Conservation (phyloP, 2,797 vertebrate genomes). For the Thunnus albacares region DNA sequence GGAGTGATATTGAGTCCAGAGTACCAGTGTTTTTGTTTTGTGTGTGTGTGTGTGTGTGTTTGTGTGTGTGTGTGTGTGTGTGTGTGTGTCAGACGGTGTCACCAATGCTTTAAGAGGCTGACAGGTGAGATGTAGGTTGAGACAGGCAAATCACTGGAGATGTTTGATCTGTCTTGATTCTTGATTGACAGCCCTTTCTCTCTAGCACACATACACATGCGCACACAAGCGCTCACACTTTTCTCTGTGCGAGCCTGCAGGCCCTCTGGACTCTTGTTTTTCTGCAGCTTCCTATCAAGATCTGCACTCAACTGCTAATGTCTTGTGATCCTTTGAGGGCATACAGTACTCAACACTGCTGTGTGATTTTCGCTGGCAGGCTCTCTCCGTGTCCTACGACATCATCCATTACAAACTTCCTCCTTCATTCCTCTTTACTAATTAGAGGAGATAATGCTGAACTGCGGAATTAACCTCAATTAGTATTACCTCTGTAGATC, state of each 20-base stretch:
- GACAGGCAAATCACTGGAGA: slow-evolving; percentile 42
- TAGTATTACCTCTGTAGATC: slow-evolving; percentile 68
- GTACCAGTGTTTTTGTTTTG: background rate
- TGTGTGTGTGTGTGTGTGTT: background rate
- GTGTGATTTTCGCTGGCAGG: slow-evolving; percentile 64
- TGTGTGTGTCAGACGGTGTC: slow-evolving; percentile 43
- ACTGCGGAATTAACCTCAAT: slow-evolving; percentile 81
- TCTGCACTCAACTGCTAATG: slow-evolving; percentile 77
- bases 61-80: slow-evolving; percentile 14
- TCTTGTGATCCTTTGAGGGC: slow-evolving; percentile 83
- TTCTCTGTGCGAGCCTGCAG: slow-evolving; percentile 25
- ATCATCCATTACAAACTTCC: slow-evolving; percentile 71
- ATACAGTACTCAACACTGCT: slow-evolving; percentile 36
- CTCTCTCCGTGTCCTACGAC: slow-evolving; percentile 55
- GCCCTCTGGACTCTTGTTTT: slow-evolving; percentile 62
- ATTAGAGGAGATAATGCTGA: slow-evolving; percentile 75
- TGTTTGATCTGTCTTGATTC: slow-evolving; percentile 23
- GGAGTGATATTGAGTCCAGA: slow-evolving; percentile 61
- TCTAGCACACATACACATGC: slow-evolving; percentile 12
- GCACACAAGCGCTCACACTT: slow-evolving; percentile 22
- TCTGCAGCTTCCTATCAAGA: slow-evolving; percentile 67
- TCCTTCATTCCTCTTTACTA: slow-evolving; percentile 52
- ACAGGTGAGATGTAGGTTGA: slow-evolving; percentile 57
- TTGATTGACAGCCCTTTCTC: slow-evolving; percentile 25
- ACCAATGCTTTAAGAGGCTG: slow-evolving; percentile 43